Percentiles rank a stretch among this genome's conserved stretches.
Conservation (phyloP, 2,113 vertebrate species). For the Chaenogobius annularis region DNA sequence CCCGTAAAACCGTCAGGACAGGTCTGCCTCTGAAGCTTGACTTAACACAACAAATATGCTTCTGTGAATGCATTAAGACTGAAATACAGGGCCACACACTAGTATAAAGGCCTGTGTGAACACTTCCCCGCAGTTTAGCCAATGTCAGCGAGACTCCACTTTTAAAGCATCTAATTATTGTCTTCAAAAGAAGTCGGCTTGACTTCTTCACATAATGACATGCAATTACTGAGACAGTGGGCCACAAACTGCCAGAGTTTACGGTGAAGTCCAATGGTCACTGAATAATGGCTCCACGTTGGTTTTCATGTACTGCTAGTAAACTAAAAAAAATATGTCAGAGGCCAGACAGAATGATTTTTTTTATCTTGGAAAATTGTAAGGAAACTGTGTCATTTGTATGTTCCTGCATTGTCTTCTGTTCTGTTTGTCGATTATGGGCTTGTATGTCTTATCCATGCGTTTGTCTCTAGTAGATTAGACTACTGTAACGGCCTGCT, state of each 20-base stretch:
- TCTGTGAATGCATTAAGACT: slow-evolving; percentile 1
- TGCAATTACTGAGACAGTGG: slow-evolving; percentile 58
- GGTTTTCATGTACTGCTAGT: slow-evolving; percentile 24
- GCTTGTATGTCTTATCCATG: too few species aligned
- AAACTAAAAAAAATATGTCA: background rate
- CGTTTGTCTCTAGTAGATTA: too few species aligned
- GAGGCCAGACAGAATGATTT: background rate
- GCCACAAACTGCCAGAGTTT: slow-evolving; percentile 55
- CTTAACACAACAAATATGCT: slow-evolving; percentile 18
- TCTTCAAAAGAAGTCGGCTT: slow-evolving; percentile 43
- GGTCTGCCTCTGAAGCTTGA: slow-evolving; percentile 10
- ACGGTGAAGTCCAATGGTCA: slow-evolving; percentile 37
- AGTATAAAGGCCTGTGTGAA: slow-evolving; percentile 13
- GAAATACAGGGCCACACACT: slow-evolving; percentile 20
- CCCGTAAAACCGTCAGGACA: slow-evolving; percentile 14
- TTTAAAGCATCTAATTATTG: slow-evolving; percentile 46
- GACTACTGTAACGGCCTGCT: too few species aligned
- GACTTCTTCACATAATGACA: slow-evolving; percentile 52
- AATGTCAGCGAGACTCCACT: slow-evolving; percentile 39
- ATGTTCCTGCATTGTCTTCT: too few species aligned
- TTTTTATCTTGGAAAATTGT: background rate
- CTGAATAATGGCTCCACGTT: slow-evolving; percentile 48
- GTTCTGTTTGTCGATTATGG: too few species aligned
- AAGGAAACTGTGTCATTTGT: too few species aligned
- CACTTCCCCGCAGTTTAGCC: slow-evolving; percentile 26